phyloP scores from a whole-genome alignment of 2,113 vertebrate species.

The Bubalus kerabau region DNA sequence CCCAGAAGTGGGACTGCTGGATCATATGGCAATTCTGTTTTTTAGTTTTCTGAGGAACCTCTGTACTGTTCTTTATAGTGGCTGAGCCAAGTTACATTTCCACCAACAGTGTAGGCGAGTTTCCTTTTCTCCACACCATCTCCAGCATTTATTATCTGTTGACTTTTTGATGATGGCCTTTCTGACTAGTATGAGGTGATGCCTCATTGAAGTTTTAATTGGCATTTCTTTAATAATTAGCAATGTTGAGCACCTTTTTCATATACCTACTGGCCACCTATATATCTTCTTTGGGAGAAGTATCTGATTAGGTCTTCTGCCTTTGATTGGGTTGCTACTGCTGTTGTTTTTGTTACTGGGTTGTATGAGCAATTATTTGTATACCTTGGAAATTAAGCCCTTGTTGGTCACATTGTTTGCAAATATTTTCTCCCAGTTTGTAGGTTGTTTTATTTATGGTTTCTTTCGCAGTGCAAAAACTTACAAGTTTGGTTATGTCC shows the following conservation, averaged over 20 bases:
- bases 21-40: background rate
- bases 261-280: background rate
- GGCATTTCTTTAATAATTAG: background rate
- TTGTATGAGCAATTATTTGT: background rate
- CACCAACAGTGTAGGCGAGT: background rate
- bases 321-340: background rate
- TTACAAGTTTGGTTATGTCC: background rate
- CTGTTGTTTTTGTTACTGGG: background rate
- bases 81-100: background rate
- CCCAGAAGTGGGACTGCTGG: background rate
- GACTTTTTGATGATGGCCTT: background rate
- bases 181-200: background rate
- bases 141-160: background rate
- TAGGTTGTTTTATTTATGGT: background rate
- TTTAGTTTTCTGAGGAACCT: background rate
- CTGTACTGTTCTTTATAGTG: background rate
- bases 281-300: background rate
- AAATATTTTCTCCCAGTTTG: background rate
- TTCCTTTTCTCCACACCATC: background rate
- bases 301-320: background rate
- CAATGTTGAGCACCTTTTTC: background rate
- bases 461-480: background rate
- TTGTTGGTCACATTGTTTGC: background rate
- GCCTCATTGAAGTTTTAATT: background rate
- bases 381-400: background rate